A percentile compares a stretch with the other conserved stretches of the same genome.
These are phyloP conservation scores for Barypeithes pellucidus DNA, from an alignment of 2,888 invertebrate species.

Conservation along the genomic window DNA sequence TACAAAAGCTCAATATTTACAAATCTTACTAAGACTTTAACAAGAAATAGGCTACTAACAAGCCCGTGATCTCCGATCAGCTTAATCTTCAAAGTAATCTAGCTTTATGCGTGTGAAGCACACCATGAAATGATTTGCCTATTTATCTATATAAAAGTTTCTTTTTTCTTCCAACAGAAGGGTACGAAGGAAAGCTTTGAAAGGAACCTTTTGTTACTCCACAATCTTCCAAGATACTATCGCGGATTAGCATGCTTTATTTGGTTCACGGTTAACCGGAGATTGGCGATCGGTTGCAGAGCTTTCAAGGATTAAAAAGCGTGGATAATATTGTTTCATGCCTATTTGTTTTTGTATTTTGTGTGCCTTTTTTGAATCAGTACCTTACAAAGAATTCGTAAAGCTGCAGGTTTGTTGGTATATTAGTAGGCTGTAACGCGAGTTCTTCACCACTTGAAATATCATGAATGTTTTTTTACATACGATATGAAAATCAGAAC, in stretches of 20 bases:
- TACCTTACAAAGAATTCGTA: too few species aligned
- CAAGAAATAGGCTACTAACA: conserved; percentile 29
- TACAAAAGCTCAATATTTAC: conserved; percentile 44
- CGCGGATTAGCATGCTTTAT: conserved; percentile 56
- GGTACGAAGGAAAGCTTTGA: conserved; percentile 54
- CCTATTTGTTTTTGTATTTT: conserved; percentile 62
- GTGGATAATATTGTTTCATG: conserved; percentile 66
- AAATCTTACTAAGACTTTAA: conserved; percentile 31
- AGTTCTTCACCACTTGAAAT: too few species aligned
- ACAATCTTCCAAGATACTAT: conserved; percentile 55
- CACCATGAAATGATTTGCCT: conserved; percentile 64
- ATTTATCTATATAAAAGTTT: conserved; percentile 59
- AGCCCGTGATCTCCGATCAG: conserved; percentile 1
- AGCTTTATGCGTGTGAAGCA: conserved; percentile 58
- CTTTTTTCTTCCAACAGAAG: conserved; percentile 47
- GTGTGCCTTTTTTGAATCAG: conserved; percentile 51
- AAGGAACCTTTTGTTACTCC: conserved; percentile 53
- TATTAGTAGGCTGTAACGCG: too few species aligned
- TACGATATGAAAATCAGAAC: too few species aligned
- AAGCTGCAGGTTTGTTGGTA: too few species aligned
- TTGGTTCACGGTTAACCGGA: conserved; percentile 59
- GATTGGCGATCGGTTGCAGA: conserved; percentile 31
- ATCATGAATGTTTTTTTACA: too few species aligned
- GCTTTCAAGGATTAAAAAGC: conserved; percentile 63
- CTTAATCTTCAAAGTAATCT: conserved; percentile 30